These are phyloP conservation scores for Asteroscopus sphinx DNA, from an alignment of 2,888 invertebrate genomes.

Conservation along the genomic window DNA sequence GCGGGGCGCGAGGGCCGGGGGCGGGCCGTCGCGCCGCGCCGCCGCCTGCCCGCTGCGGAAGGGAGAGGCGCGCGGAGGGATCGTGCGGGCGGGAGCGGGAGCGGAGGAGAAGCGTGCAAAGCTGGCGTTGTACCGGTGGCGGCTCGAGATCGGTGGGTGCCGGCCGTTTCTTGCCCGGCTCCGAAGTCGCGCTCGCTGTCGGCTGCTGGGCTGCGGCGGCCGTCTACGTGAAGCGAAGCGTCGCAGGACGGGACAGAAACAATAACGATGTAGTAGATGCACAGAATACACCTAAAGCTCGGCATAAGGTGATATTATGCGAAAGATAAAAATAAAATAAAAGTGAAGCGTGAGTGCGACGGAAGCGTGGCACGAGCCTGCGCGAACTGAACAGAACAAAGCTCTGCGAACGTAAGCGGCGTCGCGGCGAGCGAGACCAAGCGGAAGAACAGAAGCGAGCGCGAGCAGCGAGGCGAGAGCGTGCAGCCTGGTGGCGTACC, in stretches of 20 bases:
- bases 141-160: slow-evolving; percentile 90
- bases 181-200: slow-evolving; percentile 91
- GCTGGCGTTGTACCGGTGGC: slow-evolving; percentile 97
- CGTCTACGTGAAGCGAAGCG: slow-evolving; percentile 90
- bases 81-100: slow-evolving; percentile 76
- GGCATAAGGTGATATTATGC: slow-evolving; percentile 89
- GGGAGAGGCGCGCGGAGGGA: slow-evolving; percentile 72
- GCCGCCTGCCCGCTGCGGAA: slow-evolving; percentile 66
- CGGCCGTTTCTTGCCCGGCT: slow-evolving; percentile 98
- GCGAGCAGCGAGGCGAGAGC: slow-evolving; percentile 86
- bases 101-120: slow-evolving; percentile 91
- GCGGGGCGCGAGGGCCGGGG: slow-evolving; percentile 79
- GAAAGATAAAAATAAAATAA: slow-evolving; percentile 87
- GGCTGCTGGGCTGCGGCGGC: slow-evolving; percentile 91
- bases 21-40: slow-evolving; percentile 70
- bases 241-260: slow-evolving; percentile 90
- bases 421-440: slow-evolving; percentile 87
- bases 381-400: slow-evolving; percentile 86
- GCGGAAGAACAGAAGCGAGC: slow-evolving; percentile 88
- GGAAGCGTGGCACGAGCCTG: slow-evolving; percentile 88
- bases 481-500: slow-evolving; percentile 93
- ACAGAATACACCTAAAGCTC: slow-evolving; percentile 90
- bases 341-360: slow-evolving; percentile 90
- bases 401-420: slow-evolving; percentile 88
- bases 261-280: slow-evolving; percentile 90